Base-by-base conservation (phyloP, 2,888 invertebrate species). In the Anticlea derivata region DNA sequence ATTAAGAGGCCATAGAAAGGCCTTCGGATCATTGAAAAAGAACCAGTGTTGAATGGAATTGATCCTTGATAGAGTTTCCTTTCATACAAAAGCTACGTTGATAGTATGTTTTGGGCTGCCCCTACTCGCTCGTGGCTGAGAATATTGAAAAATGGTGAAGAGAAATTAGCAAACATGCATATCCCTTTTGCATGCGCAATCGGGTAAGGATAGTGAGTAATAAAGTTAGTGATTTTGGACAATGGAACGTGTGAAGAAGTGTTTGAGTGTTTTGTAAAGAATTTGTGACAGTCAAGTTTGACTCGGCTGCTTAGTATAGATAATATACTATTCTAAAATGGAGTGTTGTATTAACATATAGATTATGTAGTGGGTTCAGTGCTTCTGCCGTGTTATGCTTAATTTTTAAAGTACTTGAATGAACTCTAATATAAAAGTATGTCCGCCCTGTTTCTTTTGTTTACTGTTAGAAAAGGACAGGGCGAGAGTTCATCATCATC, bases 221-320 rank as follows among this genome's bases (percentile, higher is more conserved):
- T n/a, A n/a, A n/a, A n/a, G 35, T 37, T 44, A 41, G 41, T 37
- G 46, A 33, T 33, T 33, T 33, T 12, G 29, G 33, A 40, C 31
- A 40, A 34, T 2, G 2, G 17, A 24, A 5, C 7, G 8, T 13
- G 22, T 24, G 7, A 29, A 33, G 10, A 29, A 39, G n/a, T n/a
- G n/a, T n/a, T n/a, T n/a, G n/a, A n/a, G n/a, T 11, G 23, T 34
- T 34, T 11, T 39, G 10, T 30, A 37, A 20, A 26, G 26, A 43
- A 29, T 12, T 17, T 10, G 12, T n/a, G 11, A 33, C 31, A 26
- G 26, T n/a, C 46, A 46, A 46, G 51, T 51, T 20, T 51, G 22
- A 51, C 51, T 51, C 46, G 46, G 1, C 38, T 35, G 50, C 39
- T 26, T 13, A 22, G 29, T 46, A 5, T 39, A 31, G 2, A 17